Conservation (phyloP, 2,113 vertebrate species). For the Clarias magur region DNA sequence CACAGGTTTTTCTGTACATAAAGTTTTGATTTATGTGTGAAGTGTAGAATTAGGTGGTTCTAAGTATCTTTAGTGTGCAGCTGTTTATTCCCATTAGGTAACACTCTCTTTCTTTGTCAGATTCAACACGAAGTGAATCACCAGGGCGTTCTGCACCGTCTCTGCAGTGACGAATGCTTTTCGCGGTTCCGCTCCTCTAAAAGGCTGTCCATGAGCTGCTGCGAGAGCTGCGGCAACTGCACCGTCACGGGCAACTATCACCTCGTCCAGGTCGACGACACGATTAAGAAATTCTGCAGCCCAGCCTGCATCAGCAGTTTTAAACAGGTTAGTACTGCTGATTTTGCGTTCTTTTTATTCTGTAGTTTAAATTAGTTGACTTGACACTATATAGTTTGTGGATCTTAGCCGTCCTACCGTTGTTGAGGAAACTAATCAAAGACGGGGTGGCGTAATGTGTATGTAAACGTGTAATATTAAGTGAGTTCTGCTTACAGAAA, state of each 20-base stretch:
- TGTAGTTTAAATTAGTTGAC: neutral
- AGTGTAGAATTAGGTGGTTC: neutral
- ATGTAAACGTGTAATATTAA: neutral
- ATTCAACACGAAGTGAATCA: conserved; percentile 96
- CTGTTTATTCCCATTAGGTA: neutral
- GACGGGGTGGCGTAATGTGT: neutral
- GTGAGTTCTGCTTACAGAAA: conserved; percentile 71
- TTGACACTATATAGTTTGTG: neutral
- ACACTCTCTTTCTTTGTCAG: conserved; percentile 46
- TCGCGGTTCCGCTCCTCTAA: conserved; percentile 90
- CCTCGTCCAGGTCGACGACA: conserved; percentile 82
- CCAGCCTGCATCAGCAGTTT: conserved; percentile 82
- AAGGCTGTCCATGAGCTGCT: conserved; percentile 95
- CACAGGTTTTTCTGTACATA: neutral
- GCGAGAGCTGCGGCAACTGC: conserved; percentile 91
- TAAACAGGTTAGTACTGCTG: conserved; percentile 80
- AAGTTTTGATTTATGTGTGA: neutral
- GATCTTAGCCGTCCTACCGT: neutral
- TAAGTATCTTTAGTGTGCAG: neutral
- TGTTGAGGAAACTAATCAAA: neutral
- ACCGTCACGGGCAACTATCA: conserved; percentile 85
- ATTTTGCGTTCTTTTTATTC: neutral
- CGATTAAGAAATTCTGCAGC: conserved; percentile 91
- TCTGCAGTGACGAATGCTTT: conserved; percentile 93
- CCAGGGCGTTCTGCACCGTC: conserved; percentile 88